A percentile compares a stretch with the other conserved stretches of the same genome.
These are phyloP conservation scores for Drosophila cardini DNA, from an alignment of 1,140 invertebrate species.

Conservation along the genomic window DNA sequence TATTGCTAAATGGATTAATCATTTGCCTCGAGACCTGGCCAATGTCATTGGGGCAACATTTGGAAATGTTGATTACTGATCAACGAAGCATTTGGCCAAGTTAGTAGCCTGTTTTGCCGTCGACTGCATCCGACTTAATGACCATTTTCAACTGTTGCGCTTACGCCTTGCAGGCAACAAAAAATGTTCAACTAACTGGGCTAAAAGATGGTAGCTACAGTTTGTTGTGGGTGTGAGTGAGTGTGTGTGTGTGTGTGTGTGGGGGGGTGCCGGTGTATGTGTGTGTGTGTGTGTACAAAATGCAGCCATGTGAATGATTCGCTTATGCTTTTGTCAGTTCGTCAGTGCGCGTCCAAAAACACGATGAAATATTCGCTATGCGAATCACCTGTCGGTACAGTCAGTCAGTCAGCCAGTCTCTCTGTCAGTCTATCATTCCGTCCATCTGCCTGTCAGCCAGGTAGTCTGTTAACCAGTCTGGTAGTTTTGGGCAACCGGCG, in stretches of 20 bases:
- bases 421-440: not conserved
- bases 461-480: conserved; percentile 1
- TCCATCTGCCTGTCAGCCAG: conserved; percentile 10
- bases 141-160: conserved; percentile 73
- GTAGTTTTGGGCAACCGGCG: conserved; percentile 24
- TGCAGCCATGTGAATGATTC: conserved; percentile 83
- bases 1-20: not conserved
- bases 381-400: conserved; percentile 43
- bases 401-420: conserved; percentile 9
- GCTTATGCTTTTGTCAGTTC: conserved; percentile 84
- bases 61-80: conserved; percentile 68
- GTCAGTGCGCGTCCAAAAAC: conserved; percentile 62
- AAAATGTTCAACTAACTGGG: conserved; percentile 5
- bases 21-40: not conserved
- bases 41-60: conserved; percentile 14
- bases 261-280: not conserved
- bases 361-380: conserved; percentile 26
- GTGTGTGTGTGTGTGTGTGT: conserved; percentile 3
- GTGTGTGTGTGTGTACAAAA: conserved; percentile 47
- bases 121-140: conserved; percentile 58
- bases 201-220: not conserved
- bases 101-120: conserved; percentile 19
- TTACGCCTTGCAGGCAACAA: conserved; percentile 46
- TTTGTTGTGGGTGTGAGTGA: not conserved
- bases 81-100: conserved; percentile 63